phyloP scores from a whole-genome alignment of 1,140 invertebrate genomes.

The Lepidurus arcticus region DNA sequence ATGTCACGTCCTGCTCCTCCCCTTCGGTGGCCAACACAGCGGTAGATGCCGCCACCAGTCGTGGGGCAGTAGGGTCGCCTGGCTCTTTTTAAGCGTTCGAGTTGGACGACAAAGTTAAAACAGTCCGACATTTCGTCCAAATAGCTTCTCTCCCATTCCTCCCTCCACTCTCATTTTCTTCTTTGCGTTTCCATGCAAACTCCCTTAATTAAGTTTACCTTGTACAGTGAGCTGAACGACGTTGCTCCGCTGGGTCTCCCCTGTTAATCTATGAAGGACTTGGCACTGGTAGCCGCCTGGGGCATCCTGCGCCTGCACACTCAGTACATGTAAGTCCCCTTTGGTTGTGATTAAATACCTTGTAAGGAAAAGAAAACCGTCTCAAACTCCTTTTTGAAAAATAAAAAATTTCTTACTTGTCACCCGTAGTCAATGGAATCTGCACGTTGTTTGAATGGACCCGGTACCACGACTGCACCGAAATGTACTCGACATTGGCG shows the following conservation, averaged over 20 bases:
- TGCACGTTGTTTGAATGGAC: conserved; percentile 10
- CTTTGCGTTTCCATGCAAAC: neutral
- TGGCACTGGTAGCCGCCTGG: conserved; percentile 15
- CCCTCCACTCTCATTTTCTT: neutral
- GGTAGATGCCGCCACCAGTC: neutral
- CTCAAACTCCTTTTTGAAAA: neutral
- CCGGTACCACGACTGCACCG: neutral
- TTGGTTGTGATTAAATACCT: neutral
- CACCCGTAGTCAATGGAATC: neutral
- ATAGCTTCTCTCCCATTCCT: neutral
- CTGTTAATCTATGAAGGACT: neutral
- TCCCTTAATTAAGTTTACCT: conserved; percentile 15
- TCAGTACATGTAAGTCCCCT: conserved; percentile 2
- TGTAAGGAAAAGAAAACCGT: neutral
- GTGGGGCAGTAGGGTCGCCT: neutral
- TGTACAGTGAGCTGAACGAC: conserved; percentile 8
- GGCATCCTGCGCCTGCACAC: neutral
- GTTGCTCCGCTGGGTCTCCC: neutral
- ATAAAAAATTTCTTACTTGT: neutral
- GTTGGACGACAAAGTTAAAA: too few relatives aligned
- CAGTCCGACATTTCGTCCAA: neutral
- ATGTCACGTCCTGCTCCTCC: conserved; percentile 51
- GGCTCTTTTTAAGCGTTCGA: neutral
- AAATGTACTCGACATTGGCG: neutral
- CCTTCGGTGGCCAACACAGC: neutral